phyloP scores from a whole-genome alignment of 2,113 vertebrate genomes.

The Mastomys coucha region DNA sequence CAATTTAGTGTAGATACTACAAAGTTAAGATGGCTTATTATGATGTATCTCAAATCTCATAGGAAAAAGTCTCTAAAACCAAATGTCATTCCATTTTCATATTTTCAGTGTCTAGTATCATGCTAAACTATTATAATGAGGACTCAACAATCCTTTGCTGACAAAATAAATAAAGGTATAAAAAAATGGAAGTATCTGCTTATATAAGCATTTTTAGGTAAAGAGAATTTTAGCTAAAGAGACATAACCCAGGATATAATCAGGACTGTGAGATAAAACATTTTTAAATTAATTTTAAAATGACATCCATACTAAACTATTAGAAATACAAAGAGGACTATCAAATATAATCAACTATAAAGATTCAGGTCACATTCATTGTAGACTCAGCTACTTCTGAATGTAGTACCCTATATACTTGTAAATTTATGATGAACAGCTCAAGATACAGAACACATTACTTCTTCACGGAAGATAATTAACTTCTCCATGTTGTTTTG shows the following conservation, averaged over 20 bases:
- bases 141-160: background rate
- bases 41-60: background rate
- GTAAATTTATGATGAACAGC: conserved; percentile 5
- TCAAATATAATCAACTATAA: background rate
- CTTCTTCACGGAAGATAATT: background rate
- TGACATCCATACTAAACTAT: background rate
- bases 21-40: background rate
- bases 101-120: background rate
- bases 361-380: background rate
- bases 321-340: background rate
- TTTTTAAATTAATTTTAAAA: background rate
- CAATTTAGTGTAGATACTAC: background rate
- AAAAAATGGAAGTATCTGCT: background rate
- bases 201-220: background rate
- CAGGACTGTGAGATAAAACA: background rate
- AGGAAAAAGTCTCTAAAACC: background rate
- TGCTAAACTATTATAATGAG: background rate
- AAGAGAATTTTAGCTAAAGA: background rate
- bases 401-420: background rate
- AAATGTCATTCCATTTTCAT: background rate
- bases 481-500: background rate
- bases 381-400: background rate
- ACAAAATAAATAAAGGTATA: background rate
- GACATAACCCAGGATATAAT: background rate
- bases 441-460: background rate